Conservation (phyloP, 1,140 invertebrate genomes). For the Ericerus pela region DNA sequence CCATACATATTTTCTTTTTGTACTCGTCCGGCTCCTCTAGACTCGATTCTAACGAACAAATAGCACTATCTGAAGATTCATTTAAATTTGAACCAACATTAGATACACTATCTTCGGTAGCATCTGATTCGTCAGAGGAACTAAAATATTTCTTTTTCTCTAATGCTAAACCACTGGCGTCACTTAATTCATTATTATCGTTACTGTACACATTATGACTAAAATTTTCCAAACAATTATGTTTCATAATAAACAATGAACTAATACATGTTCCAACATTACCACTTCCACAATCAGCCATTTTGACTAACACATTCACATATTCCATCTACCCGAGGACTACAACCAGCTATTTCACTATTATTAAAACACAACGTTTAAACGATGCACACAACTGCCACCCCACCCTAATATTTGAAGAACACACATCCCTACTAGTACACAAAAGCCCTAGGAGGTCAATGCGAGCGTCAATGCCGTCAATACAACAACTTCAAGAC, state of each 20-base stretch:
- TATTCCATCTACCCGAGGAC: constrained; percentile 3
- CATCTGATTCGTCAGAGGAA: not conserved
- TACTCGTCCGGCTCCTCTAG: constrained; percentile 8
- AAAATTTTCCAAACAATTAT: constrained; percentile 6
- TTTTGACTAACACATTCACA: constrained; percentile 8
- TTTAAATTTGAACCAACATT: not conserved
- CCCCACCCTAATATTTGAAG: not conserved
- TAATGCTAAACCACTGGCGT: not conserved
- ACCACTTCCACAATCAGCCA: constrained; percentile 4
- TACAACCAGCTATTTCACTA: constrained; percentile 7
- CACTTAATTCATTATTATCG: not conserved
- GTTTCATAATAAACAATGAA: constrained; percentile 6
- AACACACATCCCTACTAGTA: constrained; percentile 7
- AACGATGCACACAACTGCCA: constrained; percentile 3
- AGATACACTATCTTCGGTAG: not conserved
- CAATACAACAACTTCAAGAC: no score
- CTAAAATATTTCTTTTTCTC: constrained; percentile 6
- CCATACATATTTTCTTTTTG: constrained; percentile 1
- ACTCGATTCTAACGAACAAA: not conserved
- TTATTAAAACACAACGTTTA: constrained; percentile 5
- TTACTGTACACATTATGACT: not conserved
- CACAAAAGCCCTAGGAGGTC: constrained; percentile 6
- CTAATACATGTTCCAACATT: constrained; percentile 6
- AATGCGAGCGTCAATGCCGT: constrained; percentile 7
- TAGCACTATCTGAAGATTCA: not conserved